Evolutionary conservation across 2,113 vertebrate species (phyloP).

Genomic region (Phalacrocorax pelagicus): DNA sequence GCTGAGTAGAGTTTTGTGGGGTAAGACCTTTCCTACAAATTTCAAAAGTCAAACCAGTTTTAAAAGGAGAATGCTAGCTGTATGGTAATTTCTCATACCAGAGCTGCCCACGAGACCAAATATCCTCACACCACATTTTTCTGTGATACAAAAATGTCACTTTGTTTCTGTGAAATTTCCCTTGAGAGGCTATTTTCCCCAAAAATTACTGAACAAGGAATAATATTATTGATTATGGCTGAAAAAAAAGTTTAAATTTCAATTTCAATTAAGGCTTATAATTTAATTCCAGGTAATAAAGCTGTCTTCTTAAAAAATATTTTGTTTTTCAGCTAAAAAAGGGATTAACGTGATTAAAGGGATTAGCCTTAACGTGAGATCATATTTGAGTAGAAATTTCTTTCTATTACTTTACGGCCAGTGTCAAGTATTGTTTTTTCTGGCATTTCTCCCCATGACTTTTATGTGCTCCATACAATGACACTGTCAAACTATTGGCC

Average conservation of each 20-base stretch:
- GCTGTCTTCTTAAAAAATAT: background rate
- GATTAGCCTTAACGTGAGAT: background rate
- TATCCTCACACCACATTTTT: background rate
- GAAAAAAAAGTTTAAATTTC: background rate
- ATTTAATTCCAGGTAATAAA: background rate
- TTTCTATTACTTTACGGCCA: background rate
- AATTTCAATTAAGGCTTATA: background rate
- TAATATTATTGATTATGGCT: background rate
- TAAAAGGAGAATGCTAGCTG: background rate
- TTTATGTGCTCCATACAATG: background rate
- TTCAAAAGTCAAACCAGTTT: background rate
- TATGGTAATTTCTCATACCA: background rate
- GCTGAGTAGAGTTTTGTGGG: background rate
- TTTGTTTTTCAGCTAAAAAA: background rate
- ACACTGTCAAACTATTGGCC: background rate
- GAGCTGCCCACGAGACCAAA: background rate
- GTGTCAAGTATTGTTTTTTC: background rate
- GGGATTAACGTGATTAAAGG: background rate
- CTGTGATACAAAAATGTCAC: background rate
- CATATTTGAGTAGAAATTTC: background rate
- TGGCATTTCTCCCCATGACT: background rate
- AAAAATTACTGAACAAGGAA: background rate
- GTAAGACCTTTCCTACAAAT: background rate
- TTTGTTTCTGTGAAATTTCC: background rate
- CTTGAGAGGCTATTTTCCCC: background rate